Base-by-base conservation (phyloP, 2,797 vertebrate genomes). In the Galago senegalensis region DNA sequence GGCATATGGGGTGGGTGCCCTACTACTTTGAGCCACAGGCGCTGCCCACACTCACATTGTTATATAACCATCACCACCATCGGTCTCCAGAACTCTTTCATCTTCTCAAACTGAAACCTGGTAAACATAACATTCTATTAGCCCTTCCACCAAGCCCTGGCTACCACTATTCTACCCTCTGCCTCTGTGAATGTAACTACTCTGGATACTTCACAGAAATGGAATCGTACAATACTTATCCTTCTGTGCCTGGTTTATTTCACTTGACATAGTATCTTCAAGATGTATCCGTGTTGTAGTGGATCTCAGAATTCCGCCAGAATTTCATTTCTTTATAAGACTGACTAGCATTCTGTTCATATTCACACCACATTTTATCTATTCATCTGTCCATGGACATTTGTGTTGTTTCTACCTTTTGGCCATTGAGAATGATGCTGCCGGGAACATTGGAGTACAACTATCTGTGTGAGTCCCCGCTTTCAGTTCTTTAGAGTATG, bases 61-160 rank as follows among this genome's bases (percentile, higher is more conserved):
- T 70, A 10, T 34, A 1, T 5, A 72, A 29, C 8, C 16, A 21
- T 56, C 40, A 69, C 79, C 25, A 87, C n/a, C 56, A 53, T 70
- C 56, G 37, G 61, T 53, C 63, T 94, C 23, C 20, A 83, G 70
- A 87, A 58, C 18, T 37, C 76, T 90, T 89, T 82, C 63, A 40
- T 83, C 58, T 95, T 94, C 58, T 31, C 72, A 90, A 89, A 76
- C 29, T 65, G 37, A 96, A 90, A 65, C 27, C 40, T 43, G 40
- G 80, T 83, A 89, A 93, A 83, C 9, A 79, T 75, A 84, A 61
- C 23, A 77, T 60, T n/a, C 1, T 27, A 43, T 61, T 53, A 61
- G 31, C 49, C 17, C 21, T 11, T 86, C 25, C 17, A 11, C 61
- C 27, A 17, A 58, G 70, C 20, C 31, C 29, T 84, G n/a, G 46